Percentiles rank a stretch among this genome's conserved stretches.
Evolutionary conservation across 2,888 invertebrate species (phyloP).

Genomic region (Quadroppia sp.): DNA sequence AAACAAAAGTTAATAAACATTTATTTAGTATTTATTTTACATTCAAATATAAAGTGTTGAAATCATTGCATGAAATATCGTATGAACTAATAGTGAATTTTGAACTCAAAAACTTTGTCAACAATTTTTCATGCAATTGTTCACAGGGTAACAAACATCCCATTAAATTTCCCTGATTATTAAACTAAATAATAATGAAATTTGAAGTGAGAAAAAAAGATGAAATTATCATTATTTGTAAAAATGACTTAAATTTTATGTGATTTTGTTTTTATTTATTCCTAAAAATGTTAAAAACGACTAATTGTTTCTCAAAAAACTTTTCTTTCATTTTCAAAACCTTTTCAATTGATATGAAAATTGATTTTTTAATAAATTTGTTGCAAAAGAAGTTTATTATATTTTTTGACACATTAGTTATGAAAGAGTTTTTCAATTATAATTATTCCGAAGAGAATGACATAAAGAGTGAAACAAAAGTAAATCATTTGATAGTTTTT

Average conservation of each 20-base stretch:
- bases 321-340: too few relatives aligned
- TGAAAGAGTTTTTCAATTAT: conserved; percentile 14
- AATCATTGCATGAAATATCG: background rate
- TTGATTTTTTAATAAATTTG: too few relatives aligned
- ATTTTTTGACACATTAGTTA: conserved; percentile 3
- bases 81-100: too few relatives aligned
- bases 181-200: conserved; percentile 6
- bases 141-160: conserved; percentile 32
- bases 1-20: background rate
- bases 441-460: too few relatives aligned
- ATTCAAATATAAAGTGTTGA: background rate
- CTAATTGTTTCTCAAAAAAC: too few relatives aligned
- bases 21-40: too few relatives aligned
- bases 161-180: conserved; percentile 21
- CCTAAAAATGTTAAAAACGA: background rate
- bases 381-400: too few relatives aligned
- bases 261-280: too few relatives aligned
- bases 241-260: background rate
- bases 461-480: background rate
- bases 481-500: conserved; percentile 14
- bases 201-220: background rate
- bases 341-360: too few relatives aligned
- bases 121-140: background rate
- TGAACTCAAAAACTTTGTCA: background rate
- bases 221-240: background rate